Base-by-base conservation (phyloP, 2,113 vertebrate genomes). In the Butastur rufipennis region DNA sequence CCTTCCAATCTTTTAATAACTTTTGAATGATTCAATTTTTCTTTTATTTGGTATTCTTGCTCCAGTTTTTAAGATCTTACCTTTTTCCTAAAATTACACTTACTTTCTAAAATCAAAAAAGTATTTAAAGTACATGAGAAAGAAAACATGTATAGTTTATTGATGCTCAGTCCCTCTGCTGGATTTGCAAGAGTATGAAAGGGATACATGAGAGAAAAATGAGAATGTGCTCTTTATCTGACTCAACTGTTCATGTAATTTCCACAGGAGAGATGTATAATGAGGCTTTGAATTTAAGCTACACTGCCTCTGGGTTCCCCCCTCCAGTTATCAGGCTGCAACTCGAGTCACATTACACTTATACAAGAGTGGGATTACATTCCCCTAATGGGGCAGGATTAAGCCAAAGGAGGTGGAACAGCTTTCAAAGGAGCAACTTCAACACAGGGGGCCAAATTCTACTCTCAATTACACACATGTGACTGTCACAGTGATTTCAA, bases 381-480 rank as follows among this genome's bases (percentile, higher is more conserved):
- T 88, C 48, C 88, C 45, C 58, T 96, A 95, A 96, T 95, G 84
- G 95, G 53, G 40, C 73, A 93, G 91, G 86, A 97, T 95, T 97
- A 96, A 97, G 70, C 91, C 84, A 95, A 95, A 97, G 71, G 70
- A 94, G 89, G 89, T 96, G 94, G 86, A 95, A 96, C 89, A 94
- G 74, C n/a, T 93, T 97, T 97, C 95, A 96, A 94, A 95, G 91
- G 89, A 96, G 86, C 66, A 95, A 95, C 93, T 96, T 96, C 96
- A 95, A 96, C 95, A 95, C 91, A 94, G 53, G 88, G 79, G 93
- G 62, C 86, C 95, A 95, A 97, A 95, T 94, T 96, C 93, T 87
- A 91, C 83, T 97, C 95, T 97, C 94, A 93, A n/a, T 97, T 97
- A 97, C 94, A 95, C 78, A 82, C 81, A 79, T 92, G 68, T 86